Conservation (phyloP, 1,140 invertebrate species). For the Drosophila tani region DNA sequence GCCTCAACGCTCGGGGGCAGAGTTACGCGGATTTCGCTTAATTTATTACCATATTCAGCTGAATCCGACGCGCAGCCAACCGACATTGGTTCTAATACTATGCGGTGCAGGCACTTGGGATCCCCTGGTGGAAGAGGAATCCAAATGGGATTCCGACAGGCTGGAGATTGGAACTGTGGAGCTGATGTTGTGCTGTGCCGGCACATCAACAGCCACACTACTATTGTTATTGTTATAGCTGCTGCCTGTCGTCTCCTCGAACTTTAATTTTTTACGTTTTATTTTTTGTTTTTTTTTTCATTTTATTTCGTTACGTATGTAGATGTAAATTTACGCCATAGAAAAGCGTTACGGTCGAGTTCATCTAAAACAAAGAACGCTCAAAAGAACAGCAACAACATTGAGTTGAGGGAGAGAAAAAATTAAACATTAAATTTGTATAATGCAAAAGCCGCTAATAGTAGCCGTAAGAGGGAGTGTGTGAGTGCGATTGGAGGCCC, state of each 20-base stretch:
- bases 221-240: slow-evolving; percentile 70
- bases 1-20: slow-evolving; percentile 8
- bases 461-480: slow-evolving; percentile 13
- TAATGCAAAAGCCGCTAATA: slow-evolving; percentile 82
- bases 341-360: slow-evolving; percentile 84
- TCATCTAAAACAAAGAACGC: slow-evolving; percentile 83
- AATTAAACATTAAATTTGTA: slow-evolving; percentile 83
- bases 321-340: slow-evolving; percentile 84
- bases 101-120: not conserved
- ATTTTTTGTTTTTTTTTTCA: slow-evolving; percentile 33
- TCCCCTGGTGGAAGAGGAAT: slow-evolving; percentile 31
- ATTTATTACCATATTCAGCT: slow-evolving; percentile 83
- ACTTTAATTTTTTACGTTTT: slow-evolving; percentile 52
- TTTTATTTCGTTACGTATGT: slow-evolving; percentile 83
- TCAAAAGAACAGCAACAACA: slow-evolving; percentile 76
- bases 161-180: slow-evolving; percentile 37
- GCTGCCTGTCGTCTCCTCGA: slow-evolving; percentile 66
- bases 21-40: slow-evolving; percentile 67
- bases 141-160: slow-evolving; percentile 64
- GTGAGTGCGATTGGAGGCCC: slow-evolving; percentile 30
- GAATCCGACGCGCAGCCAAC: slow-evolving; percentile 73
- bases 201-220: slow-evolving; percentile 56
- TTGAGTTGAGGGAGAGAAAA: slow-evolving; percentile 27
- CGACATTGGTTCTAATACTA: slow-evolving; percentile 62
- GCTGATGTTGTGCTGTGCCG: slow-evolving; percentile 37